A percentile compares a stretch with the other conserved stretches of the same genome.
Conservation (phyloP, 2,113 vertebrate genomes). For the Myocastor coypus region DNA sequence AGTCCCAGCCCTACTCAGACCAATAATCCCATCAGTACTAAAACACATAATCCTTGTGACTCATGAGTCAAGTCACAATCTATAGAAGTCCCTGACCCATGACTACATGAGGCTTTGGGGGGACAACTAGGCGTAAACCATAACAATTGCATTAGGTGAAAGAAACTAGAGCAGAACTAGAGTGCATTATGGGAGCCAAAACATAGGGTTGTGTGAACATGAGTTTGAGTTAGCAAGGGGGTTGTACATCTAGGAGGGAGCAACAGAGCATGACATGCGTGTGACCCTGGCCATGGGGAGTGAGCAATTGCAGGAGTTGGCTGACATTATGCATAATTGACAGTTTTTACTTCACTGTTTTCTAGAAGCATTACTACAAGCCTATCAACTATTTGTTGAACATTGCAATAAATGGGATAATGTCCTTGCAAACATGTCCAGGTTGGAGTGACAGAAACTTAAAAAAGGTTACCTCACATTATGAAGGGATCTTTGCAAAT, state of each 20-base stretch:
- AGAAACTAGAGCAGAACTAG: not conserved
- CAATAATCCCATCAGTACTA: too few species aligned
- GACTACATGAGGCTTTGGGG: too few species aligned
- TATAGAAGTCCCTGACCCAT: too few species aligned
- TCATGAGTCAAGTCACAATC: too few species aligned
- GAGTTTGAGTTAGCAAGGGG: not conserved
- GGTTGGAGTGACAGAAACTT: not conserved
- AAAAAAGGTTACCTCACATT: not conserved
- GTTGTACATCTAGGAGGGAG: not conserved
- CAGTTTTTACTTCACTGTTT: constrained; percentile 15
- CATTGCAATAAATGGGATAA: not conserved
- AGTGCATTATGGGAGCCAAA: not conserved
- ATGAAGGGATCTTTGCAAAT: not conserved
- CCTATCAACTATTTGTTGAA: constrained; percentile 22
- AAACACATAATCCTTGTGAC: too few species aligned
- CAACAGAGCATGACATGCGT: not conserved
- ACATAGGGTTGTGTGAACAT: not conserved
- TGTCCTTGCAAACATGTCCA: not conserved
- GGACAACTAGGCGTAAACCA: too few species aligned
- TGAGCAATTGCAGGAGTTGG: not conserved
- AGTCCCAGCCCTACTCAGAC: too few species aligned
- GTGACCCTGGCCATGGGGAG: not conserved
- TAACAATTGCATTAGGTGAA: not conserved
- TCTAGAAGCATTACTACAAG: not conserved
- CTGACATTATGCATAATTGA: not conserved